phyloP scores from a whole-genome alignment of 2,888 invertebrate genomes.

The Oxytorus armatus region DNA sequence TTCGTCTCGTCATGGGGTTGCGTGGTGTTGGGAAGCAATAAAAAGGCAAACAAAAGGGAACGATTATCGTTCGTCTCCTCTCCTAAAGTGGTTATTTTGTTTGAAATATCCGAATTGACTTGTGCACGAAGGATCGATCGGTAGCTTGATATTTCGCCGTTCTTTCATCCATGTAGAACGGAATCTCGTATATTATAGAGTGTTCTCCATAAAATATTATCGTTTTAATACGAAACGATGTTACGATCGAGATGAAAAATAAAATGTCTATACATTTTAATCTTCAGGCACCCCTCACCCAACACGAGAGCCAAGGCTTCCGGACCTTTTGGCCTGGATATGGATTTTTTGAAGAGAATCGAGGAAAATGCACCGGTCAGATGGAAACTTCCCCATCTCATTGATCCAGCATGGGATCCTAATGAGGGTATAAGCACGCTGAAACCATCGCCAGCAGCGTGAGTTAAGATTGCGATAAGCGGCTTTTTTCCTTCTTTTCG shows the following conservation, averaged over 20 bases:
- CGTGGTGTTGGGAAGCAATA: slow-evolving; percentile 68
- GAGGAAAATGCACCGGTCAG: slow-evolving; percentile 85
- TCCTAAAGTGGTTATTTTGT: background rate
- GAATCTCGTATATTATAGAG: background rate
- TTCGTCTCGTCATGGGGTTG: slow-evolving; percentile 36
- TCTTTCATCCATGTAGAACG: background rate
- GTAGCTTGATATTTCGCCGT: slow-evolving; percentile 15
- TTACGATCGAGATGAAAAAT: background rate
- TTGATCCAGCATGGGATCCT: slow-evolving; percentile 80
- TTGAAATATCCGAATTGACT: background rate
- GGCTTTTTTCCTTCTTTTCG: no score
- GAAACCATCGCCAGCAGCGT: slow-evolving; percentile 74
- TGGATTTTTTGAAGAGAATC: slow-evolving; percentile 89
- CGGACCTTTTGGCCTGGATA: slow-evolving; percentile 93
- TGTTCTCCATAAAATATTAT: slow-evolving; percentile 3
- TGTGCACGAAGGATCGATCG: slow-evolving; percentile 28
- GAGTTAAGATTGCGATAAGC: no score
- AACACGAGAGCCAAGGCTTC: slow-evolving; percentile 82
- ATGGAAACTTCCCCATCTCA: slow-evolving; percentile 82
- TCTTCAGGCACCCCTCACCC: slow-evolving; percentile 74
- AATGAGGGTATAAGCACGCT: slow-evolving; percentile 75
- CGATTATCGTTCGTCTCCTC: background rate
- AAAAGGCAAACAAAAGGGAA: background rate
- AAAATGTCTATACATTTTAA: slow-evolving; percentile 1
- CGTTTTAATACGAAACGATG: background rate